Conservation (phyloP, 2,888 invertebrate genomes). For the Craniophora ligustri region DNA sequence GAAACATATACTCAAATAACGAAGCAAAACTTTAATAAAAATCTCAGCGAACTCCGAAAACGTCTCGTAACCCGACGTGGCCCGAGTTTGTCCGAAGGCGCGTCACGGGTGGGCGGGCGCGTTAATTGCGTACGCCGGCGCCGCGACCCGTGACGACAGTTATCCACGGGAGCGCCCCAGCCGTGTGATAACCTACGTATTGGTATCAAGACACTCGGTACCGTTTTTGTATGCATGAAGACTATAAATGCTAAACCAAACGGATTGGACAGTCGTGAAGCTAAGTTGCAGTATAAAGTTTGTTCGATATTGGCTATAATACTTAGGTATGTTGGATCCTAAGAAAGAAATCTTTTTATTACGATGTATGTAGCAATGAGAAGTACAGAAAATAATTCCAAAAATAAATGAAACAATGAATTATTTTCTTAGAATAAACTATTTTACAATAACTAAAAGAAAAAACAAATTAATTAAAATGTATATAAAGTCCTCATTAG, state of each 20-base stretch:
- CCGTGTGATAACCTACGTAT: conserved; percentile 52
- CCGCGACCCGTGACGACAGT: conserved; percentile 75
- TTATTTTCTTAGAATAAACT: too few species aligned
- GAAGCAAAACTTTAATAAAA: conserved; percentile 7
- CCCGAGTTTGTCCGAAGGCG: conserved; percentile 58
- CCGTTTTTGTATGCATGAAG: conserved; percentile 49
- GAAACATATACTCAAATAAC: not conserved
- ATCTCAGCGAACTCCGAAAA: conserved; percentile 30
- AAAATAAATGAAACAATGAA: too few species aligned
- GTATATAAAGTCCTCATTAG: too few species aligned
- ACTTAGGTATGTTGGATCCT: too few species aligned
- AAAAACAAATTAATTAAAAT: too few species aligned
- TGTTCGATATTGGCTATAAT: too few species aligned
- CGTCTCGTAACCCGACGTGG: conserved; percentile 56
- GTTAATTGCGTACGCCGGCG: conserved; percentile 69
- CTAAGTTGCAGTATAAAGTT: too few species aligned
- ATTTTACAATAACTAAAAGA: too few species aligned
- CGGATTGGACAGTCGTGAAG: too few species aligned
- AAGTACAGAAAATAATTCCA: too few species aligned
- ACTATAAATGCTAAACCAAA: conserved; percentile 26
- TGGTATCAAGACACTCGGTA: conserved; percentile 32
- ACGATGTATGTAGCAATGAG: too few species aligned
- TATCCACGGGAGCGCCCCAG: conserved; percentile 60
- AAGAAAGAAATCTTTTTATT: too few species aligned
- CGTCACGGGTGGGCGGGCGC: conserved; percentile 78